A percentile compares a stretch with the other conserved stretches of the same genome.
Conservation (phyloP, 2,797 vertebrate genomes). For the Cheirogaleus major region DNA sequence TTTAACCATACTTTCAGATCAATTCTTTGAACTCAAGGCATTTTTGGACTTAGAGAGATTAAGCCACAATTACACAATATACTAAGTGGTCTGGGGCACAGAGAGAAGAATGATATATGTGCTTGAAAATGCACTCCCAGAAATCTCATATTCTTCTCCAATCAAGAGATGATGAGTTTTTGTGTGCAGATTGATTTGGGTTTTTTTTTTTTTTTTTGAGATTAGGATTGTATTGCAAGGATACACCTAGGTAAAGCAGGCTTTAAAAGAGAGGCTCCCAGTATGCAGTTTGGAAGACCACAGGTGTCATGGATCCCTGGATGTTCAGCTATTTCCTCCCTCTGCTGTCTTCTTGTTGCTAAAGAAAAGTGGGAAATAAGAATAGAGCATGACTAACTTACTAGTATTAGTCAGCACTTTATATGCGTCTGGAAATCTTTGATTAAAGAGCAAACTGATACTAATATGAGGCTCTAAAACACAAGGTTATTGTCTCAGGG, state of each 20-base stretch:
- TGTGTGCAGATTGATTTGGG: neutral
- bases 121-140: neutral
- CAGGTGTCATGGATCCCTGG: neutral
- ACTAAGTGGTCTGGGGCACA: neutral
- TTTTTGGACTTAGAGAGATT: neutral
- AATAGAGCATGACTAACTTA: neutral
- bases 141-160: neutral
- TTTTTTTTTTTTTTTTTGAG: neutral
- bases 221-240: neutral
- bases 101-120: neutral
- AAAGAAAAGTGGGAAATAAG: neutral
- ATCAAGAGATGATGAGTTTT: neutral
- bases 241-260: neutral
- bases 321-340: neutral
- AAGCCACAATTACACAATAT: neutral
- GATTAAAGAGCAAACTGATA: neutral
- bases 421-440: neutral
- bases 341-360: neutral
- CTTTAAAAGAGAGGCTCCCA: neutral
- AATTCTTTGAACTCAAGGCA: neutral
- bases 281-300: neutral
- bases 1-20: neutral
- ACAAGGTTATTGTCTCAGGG: neutral
- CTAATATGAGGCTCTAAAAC: neutral
- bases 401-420: neutral